phyloP scores from a whole-genome alignment of 2,113 vertebrate genomes.

The Lophura nycthemera region DNA sequence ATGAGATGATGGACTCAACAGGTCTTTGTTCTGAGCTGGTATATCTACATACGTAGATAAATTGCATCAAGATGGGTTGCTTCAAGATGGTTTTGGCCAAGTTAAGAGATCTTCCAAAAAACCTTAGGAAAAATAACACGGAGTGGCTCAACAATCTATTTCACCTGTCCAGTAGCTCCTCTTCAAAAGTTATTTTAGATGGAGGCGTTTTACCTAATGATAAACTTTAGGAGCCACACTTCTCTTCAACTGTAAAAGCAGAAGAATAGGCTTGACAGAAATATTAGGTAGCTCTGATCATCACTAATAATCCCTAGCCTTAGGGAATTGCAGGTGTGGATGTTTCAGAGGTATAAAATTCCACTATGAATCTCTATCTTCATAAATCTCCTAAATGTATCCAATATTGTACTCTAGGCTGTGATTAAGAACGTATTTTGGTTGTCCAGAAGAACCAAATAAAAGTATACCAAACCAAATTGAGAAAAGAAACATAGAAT shows the following conservation, averaged over 20 bases:
- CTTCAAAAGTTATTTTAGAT: background rate
- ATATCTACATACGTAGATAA: background rate
- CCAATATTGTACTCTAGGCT: rapidly evolving
- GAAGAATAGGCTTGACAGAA: background rate
- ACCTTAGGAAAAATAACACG: background rate
- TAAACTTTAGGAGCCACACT: background rate
- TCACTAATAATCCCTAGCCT: background rate
- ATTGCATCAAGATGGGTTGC: background rate
- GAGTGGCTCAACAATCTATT: background rate
- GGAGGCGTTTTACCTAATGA: background rate
- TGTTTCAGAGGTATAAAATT: background rate
- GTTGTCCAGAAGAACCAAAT: background rate
- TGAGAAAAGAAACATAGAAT: background rate
- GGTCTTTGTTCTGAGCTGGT: background rate
- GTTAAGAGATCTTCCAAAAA: background rate
- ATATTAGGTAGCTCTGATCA: background rate
- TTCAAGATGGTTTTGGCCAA: background rate
- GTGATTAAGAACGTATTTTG: background rate
- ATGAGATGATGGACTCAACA: background rate
- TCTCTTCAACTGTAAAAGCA: background rate
- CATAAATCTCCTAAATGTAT: background rate
- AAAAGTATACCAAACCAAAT: background rate
- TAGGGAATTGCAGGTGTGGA: rapidly evolving
- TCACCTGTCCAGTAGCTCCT: background rate
- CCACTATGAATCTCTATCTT: background rate